These are phyloP conservation scores for Scomber colias DNA, from an alignment of 2,113 vertebrate species.

Conservation along the genomic window DNA sequence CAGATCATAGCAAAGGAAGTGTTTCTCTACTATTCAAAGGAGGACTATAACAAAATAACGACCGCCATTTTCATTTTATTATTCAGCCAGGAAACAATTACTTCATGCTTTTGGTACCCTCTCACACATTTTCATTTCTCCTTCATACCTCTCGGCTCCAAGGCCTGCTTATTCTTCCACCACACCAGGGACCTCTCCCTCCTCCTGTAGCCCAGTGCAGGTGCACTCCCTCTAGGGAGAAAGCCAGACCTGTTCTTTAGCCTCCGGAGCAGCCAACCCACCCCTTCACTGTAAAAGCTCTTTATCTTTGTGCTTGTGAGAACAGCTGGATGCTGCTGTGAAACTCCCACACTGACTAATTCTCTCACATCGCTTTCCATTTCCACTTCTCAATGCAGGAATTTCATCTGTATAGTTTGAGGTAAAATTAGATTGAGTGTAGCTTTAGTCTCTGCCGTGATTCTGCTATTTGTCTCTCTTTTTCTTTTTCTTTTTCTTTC, in stretches of 20 bases:
- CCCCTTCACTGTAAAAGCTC: conserved; percentile 68
- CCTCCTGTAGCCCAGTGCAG: conserved; percentile 64
- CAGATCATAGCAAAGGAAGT: too few relatives aligned
- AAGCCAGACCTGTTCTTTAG: conserved; percentile 66
- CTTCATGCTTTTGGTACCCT: conserved; percentile 15
- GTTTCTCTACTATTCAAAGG: not conserved
- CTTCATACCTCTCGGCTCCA: conserved; percentile 11
- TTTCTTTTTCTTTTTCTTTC: conserved; percentile 16
- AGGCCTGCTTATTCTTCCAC: conserved; percentile 22
- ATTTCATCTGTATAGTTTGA: conserved; percentile 19
- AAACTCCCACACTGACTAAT: conserved; percentile 66
- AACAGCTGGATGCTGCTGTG: conserved; percentile 75
- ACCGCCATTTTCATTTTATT: not conserved
- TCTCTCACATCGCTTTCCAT: conserved; percentile 37
- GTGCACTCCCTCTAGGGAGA: conserved; percentile 73
- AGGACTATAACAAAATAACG: conserved; percentile 8
- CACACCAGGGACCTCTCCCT: conserved; percentile 36
- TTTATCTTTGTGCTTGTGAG: conserved; percentile 71
- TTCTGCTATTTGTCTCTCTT: conserved; percentile 23
- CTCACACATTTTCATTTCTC: conserved; percentile 23
- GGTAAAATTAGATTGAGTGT: conserved; percentile 16
- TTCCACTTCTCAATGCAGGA: conserved; percentile 14
- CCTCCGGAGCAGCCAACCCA: conserved; percentile 37
- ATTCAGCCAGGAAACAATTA: conserved; percentile 17
- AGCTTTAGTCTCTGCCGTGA: conserved; percentile 6